Evolutionary conservation across 2,797 vertebrate genomes (phyloP).

Genomic region (Anguilla marmorata): DNA sequence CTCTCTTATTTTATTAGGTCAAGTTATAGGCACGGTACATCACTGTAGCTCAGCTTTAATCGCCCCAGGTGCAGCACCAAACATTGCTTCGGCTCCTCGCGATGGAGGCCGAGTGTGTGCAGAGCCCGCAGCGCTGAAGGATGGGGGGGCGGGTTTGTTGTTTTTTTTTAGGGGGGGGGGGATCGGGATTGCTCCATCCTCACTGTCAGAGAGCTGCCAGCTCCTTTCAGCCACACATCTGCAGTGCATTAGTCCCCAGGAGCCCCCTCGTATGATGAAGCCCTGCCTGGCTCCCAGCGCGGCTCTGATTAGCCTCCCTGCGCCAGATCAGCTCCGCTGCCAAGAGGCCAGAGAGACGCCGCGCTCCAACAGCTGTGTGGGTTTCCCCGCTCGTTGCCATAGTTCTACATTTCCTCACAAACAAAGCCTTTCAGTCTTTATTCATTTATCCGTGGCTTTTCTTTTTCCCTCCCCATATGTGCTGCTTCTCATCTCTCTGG

Average conservation of each 20-base stretch:
- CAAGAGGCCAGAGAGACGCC: slow-evolving; percentile 39
- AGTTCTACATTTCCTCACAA: slow-evolving; percentile 61
- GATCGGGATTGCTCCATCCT: slow-evolving; percentile 49
- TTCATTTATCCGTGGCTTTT: slow-evolving; percentile 46
- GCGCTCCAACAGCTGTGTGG: slow-evolving; percentile 72
- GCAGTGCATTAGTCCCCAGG: slow-evolving; percentile 64
- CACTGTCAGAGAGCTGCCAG: slow-evolving; percentile 56
- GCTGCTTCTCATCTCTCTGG: slow-evolving; percentile 56
- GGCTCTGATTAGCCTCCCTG: slow-evolving; percentile 58
- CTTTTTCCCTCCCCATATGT: slow-evolving; percentile 35
- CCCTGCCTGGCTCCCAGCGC: slow-evolving; percentile 62
- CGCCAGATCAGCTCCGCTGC: slow-evolving; percentile 40
- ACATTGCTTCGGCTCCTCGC: slow-evolving; percentile 3
- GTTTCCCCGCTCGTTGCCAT: slow-evolving; percentile 71
- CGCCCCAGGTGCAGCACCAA: background rate
- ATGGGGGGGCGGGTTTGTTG: slow-evolving; percentile 28
- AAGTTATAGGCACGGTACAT: background rate
- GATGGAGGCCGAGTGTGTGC: background rate
- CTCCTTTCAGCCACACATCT: slow-evolving; percentile 68
- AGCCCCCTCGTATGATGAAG: slow-evolving; percentile 71
- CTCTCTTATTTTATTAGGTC: background rate
- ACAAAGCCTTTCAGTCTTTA: slow-evolving; percentile 57
- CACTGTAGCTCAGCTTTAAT: background rate
- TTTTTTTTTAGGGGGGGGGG: slow-evolving; percentile 28
- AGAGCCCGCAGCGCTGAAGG: background rate